Evolutionary conservation across 2,113 vertebrate species (phyloP).

Genomic region (Lophura nycthemera): DNA sequence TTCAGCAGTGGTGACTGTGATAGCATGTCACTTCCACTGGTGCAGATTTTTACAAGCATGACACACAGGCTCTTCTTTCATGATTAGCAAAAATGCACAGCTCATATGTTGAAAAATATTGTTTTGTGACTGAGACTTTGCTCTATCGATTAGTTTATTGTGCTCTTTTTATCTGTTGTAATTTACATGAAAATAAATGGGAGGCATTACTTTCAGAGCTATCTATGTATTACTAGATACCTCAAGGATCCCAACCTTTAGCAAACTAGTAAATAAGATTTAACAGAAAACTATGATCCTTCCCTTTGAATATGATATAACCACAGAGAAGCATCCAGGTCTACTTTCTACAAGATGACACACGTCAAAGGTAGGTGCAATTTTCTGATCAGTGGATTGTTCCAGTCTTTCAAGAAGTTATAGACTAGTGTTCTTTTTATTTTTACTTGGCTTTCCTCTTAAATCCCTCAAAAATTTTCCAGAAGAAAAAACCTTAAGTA

Average conservation of each 20-base stretch:
- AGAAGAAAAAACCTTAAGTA: not conserved
- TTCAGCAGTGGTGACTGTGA: too few relatives aligned
- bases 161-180: too few relatives aligned
- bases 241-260: not conserved
- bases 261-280: not conserved
- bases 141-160: too few relatives aligned
- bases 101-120: too few relatives aligned
- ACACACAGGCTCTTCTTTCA: too few relatives aligned
- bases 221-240: not conserved
- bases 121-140: too few relatives aligned
- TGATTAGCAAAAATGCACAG: too few relatives aligned
- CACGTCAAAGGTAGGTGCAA: not conserved
- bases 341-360: not conserved
- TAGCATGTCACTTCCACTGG: too few relatives aligned
- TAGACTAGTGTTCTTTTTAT: not conserved
- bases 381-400: not conserved
- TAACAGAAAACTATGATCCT: not conserved
- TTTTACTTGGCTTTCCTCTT: not conserved
- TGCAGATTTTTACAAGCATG: too few relatives aligned
- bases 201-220: not conserved
- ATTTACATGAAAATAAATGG: too few relatives aligned
- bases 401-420: not conserved
- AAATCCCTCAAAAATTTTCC: not conserved
- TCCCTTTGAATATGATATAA: not conserved
- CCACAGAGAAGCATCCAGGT: accelerated